These are phyloP conservation scores for Agonopterix heracliana DNA, from an alignment of 2,888 invertebrate genomes.

Conservation along the genomic window DNA sequence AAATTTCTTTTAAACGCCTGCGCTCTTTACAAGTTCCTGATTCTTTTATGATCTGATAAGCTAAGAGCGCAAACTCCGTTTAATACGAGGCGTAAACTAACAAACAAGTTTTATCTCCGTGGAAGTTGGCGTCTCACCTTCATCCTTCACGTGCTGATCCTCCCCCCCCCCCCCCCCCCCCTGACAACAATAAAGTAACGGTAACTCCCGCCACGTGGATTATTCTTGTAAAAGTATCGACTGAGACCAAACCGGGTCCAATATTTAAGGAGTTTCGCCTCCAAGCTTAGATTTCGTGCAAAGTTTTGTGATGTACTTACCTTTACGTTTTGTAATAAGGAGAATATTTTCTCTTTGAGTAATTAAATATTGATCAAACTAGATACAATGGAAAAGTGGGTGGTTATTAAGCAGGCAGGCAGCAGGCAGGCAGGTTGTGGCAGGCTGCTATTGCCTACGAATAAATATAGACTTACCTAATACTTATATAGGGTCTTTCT, in stretches of 20 bases:
- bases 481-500: too few species aligned
- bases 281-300: neutral
- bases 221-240: constrained; percentile 27
- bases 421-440: too few species aligned
- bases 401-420: too few species aligned
- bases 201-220: constrained; percentile 39
- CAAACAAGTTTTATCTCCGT: constrained; percentile 69
- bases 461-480: too few species aligned
- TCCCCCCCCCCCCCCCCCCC: constrained; percentile 8
- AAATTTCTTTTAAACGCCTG: too few species aligned
- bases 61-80: constrained; percentile 25
- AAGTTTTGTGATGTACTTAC: neutral
- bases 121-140: constrained; percentile 61
- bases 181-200: constrained; percentile 53
- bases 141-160: constrained; percentile 67
- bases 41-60: constrained; percentile 37
- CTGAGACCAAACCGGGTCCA: constrained; percentile 11
- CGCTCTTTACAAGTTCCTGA: constrained; percentile 12
- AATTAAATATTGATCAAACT: too few species aligned
- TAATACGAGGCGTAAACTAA: constrained; percentile 43
- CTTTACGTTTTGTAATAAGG: too few species aligned
- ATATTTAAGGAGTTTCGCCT: constrained; percentile 1
- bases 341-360: too few species aligned
- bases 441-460: too few species aligned
- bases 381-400: too few species aligned